Conservation (phyloP, 2,797 vertebrate genomes). For the Sciaenops ocellatus region DNA sequence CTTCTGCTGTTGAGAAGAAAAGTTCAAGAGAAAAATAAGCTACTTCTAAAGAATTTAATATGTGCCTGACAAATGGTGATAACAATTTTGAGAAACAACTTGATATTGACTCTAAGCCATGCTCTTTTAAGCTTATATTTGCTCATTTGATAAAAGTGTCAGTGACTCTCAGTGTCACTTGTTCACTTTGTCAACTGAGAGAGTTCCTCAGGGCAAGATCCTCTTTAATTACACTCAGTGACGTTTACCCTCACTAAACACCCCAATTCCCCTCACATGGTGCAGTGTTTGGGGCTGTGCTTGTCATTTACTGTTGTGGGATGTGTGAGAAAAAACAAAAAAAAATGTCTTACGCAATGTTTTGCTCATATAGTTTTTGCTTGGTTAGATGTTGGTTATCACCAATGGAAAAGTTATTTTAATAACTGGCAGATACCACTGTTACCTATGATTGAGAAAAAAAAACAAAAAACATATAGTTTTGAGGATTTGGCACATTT, state of each 20-base stretch:
- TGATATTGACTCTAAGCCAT: constrained; percentile 75
- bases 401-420: not conserved
- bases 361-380: constrained; percentile 17
- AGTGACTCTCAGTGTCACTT: constrained; percentile 68
- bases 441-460: not conserved
- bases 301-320: constrained; percentile 49
- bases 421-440: not conserved
- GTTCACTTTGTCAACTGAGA: constrained; percentile 71
- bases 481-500: not conserved
- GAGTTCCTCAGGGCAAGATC: constrained; percentile 64
- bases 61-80: constrained; percentile 78
- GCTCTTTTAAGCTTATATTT: constrained; percentile 74
- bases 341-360: not conserved
- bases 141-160: constrained; percentile 72
- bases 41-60: constrained; percentile 58
- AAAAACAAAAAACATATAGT: no score
- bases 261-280: constrained; percentile 27
- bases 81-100: constrained; percentile 75
- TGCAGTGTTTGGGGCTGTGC: constrained; percentile 37
- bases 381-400: constrained; percentile 1
- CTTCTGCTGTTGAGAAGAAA: constrained; percentile 34
- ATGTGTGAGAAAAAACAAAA: constrained; percentile 18
- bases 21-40: constrained; percentile 48
- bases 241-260: constrained; percentile 54
- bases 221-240: constrained; percentile 78